These are phyloP conservation scores for Salvelinus sp. DNA, from an alignment of 2,113 vertebrate species.

Conservation along the genomic window DNA sequence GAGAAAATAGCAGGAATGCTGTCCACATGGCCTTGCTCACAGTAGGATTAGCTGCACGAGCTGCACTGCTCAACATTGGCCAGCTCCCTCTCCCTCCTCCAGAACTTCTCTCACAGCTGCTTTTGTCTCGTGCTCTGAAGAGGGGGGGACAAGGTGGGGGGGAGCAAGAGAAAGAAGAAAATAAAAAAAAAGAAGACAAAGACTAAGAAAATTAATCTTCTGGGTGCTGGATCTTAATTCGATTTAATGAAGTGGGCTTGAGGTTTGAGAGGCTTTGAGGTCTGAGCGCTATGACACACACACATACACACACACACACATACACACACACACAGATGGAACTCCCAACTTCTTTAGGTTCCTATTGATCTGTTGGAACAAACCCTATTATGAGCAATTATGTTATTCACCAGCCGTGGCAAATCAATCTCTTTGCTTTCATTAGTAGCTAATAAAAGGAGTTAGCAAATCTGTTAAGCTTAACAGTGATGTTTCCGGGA, in stretches of 20 bases:
- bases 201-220: conserved; percentile 71
- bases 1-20: conserved; percentile 74
- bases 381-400: conserved; percentile 71
- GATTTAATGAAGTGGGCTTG: conserved; percentile 71
- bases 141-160: conserved; percentile 31
- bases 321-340: conserved; percentile 43
- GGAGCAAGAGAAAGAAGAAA: conserved; percentile 27
- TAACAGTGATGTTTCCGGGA: conserved; percentile 65
- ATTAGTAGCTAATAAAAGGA: conserved; percentile 59
- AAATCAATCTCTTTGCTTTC: conserved; percentile 70
- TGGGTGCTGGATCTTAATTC: conserved; percentile 74
- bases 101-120: conserved; percentile 65
- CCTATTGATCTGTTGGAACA: conserved; percentile 70
- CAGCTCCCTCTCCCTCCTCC: conserved; percentile 17
- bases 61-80: conserved; percentile 65
- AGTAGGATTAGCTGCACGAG: conserved; percentile 74
- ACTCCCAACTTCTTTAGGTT: conserved; percentile 54
- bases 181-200: conserved; percentile 49
- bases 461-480: conserved; percentile 67
- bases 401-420: conserved; percentile 59
- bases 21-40: conserved; percentile 68
- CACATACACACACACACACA: conserved; percentile 36
- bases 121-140: conserved; percentile 53
- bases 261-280: conserved; percentile 61
- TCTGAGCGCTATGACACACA: background rate